Evolutionary conservation across 2,888 invertebrate genomes (phyloP).

Genomic region (Cheilosia pagana): DNA sequence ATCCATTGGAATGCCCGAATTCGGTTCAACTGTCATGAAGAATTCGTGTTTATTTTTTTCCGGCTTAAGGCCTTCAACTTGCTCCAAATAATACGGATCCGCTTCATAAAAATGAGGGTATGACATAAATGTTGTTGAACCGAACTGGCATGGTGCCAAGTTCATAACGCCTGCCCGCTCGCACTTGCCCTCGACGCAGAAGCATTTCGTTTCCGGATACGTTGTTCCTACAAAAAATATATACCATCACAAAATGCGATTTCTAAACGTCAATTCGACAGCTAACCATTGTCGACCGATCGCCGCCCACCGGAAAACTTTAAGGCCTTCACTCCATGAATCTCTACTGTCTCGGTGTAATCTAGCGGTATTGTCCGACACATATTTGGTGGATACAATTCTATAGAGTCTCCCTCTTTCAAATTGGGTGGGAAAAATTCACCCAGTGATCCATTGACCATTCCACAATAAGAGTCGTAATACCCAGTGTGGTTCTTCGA

Average conservation of each 20-base stretch:
- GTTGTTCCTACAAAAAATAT: constrained; percentile 85
- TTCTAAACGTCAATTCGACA: neutral
- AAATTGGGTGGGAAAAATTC: constrained; percentile 90
- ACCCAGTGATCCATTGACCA: constrained; percentile 89
- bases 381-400: constrained; percentile 89
- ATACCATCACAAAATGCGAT: neutral
- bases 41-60: constrained; percentile 89
- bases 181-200: constrained; percentile 88
- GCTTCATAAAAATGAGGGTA: constrained; percentile 93
- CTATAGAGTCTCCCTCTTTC: constrained; percentile 85
- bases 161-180: constrained; percentile 89
- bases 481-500: constrained; percentile 85
- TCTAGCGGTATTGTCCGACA: constrained; percentile 88
- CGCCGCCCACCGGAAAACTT: constrained; percentile 87
- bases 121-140: constrained; percentile 91
- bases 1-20: constrained; percentile 90
- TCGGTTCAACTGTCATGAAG: constrained; percentile 90
- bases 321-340: constrained; percentile 87
- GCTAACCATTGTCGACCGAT: constrained; percentile 88
- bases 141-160: constrained; percentile 89
- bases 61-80: constrained; percentile 88
- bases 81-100: constrained; percentile 87
- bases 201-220: constrained; percentile 87
- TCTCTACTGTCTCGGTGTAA: constrained; percentile 85
- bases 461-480: constrained; percentile 85